phyloP scores from a whole-genome alignment of 37 sponge, comb jelly and placozoan genomes.

The Aplysina aerophoba region DNA sequence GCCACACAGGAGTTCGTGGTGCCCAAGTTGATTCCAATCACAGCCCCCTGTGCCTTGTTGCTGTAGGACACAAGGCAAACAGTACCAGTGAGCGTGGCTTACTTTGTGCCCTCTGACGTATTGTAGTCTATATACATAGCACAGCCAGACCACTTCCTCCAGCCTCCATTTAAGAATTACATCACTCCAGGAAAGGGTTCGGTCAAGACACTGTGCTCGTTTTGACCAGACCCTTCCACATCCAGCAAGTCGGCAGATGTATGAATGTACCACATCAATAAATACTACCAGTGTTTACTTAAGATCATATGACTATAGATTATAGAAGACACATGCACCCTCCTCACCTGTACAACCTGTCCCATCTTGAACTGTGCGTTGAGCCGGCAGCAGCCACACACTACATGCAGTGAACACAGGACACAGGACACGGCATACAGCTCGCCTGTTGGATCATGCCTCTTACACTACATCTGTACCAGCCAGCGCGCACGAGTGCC shows the following conservation, averaged over 20 bases:
- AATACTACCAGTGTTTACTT: neutral
- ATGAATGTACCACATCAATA: too few species aligned
- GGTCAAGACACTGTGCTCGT: too few species aligned
- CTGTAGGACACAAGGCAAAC: neutral
- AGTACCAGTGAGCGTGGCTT: neutral
- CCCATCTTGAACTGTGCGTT: neutral
- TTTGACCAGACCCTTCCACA: too few species aligned
- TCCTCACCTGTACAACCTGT: constrained; percentile 8
- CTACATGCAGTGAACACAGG: neutral
- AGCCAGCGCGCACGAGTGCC: too few species aligned
- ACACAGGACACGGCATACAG: too few species aligned
- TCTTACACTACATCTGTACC: too few species aligned
- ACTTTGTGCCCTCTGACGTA: neutral
- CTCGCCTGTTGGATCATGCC: too few species aligned
- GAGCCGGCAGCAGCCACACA: neutral
- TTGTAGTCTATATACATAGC: neutral
- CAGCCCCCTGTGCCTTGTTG: constrained; percentile 79
- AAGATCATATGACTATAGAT: too few species aligned
- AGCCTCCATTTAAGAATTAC: too few species aligned
- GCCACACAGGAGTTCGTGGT: constrained; percentile 99
- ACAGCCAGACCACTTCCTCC: neutral
- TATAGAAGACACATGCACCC: constrained; percentile 12
- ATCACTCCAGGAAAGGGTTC: too few species aligned
- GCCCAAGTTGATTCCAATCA: constrained; percentile 97
- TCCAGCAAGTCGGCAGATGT: too few species aligned